Evolutionary conservation across 2,888 invertebrate species (phyloP), one percentile per base, ranked within the genome.

Genomic region (Macrophya alboannulata): DNA sequence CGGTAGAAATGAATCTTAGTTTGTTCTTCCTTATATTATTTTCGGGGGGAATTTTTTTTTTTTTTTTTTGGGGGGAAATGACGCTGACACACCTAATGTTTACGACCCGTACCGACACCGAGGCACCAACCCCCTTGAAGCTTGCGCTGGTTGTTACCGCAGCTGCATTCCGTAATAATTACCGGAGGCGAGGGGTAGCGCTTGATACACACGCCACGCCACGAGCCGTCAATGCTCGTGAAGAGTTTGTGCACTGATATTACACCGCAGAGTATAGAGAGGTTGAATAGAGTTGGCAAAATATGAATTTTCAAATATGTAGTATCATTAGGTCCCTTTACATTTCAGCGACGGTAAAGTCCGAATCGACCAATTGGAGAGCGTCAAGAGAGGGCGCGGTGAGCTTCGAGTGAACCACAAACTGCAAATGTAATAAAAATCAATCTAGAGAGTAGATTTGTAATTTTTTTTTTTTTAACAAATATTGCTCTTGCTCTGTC

Each of bases 41-140:
- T 4, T 15, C 21, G 8, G 15, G 4, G n/a, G n/a, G n/a, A n/a
- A n/a, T n/a, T n/a, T n/a, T n/a, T n/a, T n/a, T n/a, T 4, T 2
- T 15, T 37, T 68, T 68, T 21, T 21, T 62, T 21, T 17, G 1
- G 6, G 37, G 5, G 87, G 90, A 90, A 90, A 87, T 87, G 92
- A 92, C 92, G 91, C 91, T 92, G 92, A 92, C 92, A 91, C 92
- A 89, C 92, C 91, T 91, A 86, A 83, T 90, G 89, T 92, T 91
- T 92, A 92, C 91, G 89, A 90, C 90, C 89, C 88, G 89, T 90
- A 89, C 87, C 89, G 89, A 88, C 90, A 89, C 87, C 89, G 89
- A 88, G 88, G 88, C 87, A 88, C 86, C 86, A 82, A 74, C 87
- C 85, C 86, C 79, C 81, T 86, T 74, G 79, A 59, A 65, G 31